A percentile compares a stretch with the other conserved stretches of the same genome.
phyloP scores from a whole-genome alignment of 2,113 vertebrate species.

The Nettapus auritus region DNA sequence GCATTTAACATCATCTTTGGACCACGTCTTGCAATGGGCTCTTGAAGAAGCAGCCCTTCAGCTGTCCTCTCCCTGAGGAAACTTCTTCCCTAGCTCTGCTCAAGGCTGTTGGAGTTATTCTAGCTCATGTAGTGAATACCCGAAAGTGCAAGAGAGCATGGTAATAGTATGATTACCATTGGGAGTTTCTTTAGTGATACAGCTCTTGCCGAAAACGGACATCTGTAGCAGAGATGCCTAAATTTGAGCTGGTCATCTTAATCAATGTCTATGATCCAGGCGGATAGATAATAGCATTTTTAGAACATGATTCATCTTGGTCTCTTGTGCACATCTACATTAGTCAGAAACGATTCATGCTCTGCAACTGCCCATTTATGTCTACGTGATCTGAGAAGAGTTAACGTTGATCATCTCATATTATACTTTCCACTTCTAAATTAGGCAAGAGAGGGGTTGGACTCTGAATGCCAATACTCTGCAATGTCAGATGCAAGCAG shows the following conservation, averaged over 20 bases:
- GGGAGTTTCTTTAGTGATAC: background rate
- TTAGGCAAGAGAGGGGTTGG: background rate
- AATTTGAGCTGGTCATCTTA: background rate
- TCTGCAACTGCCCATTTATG: background rate
- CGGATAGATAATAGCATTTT: background rate
- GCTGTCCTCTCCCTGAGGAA: background rate
- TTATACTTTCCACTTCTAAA: background rate
- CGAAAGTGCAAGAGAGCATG: background rate
- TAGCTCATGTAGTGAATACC: background rate
- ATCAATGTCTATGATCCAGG: background rate
- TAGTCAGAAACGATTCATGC: background rate
- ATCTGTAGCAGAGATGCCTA: background rate
- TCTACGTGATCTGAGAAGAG: background rate
- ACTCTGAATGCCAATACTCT: background rate
- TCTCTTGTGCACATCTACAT: background rate
- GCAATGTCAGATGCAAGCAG: background rate
- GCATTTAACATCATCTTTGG: background rate
- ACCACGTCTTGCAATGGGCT: background rate
- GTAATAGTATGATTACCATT: background rate
- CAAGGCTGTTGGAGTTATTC: background rate
- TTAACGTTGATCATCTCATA: background rate
- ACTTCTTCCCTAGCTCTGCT: background rate
- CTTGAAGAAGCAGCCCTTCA: background rate
- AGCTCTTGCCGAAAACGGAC: background rate
- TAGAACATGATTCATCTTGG: background rate